These are phyloP conservation scores for Spinus pinus DNA, from an alignment of 2,797 vertebrate species.

Conservation along the genomic window DNA sequence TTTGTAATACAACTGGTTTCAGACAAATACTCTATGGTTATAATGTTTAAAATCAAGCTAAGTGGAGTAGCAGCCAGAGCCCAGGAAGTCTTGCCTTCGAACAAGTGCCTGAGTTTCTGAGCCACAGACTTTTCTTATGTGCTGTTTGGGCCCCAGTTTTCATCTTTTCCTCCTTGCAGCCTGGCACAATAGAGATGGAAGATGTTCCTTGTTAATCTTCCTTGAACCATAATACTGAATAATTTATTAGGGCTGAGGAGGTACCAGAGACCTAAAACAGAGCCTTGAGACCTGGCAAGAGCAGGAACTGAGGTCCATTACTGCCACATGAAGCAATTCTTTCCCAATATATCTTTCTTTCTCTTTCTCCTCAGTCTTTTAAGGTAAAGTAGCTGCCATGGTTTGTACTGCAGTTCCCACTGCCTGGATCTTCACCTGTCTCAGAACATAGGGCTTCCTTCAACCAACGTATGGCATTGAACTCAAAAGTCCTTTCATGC, in stretches of 20 bases:
- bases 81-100: background rate
- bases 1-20: background rate
- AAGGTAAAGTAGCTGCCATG: background rate
- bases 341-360: background rate
- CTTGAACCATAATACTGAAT: background rate
- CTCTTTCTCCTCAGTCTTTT: background rate
- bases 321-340: background rate
- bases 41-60: background rate
- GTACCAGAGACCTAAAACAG: background rate
- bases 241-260: background rate
- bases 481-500: background rate
- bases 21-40: background rate
- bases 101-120: background rate
- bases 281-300: background rate
- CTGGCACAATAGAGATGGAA: background rate
- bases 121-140: background rate
- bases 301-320: background rate
- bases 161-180: background rate
- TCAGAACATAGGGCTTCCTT: background rate
- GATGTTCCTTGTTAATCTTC: background rate
- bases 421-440: background rate
- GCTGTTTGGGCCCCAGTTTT: background rate
- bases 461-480: too few species aligned
- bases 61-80: background rate
- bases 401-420: background rate